Conservation (phyloP, 2,113 vertebrate genomes). For the Leucoraja erinaceus region DNA sequence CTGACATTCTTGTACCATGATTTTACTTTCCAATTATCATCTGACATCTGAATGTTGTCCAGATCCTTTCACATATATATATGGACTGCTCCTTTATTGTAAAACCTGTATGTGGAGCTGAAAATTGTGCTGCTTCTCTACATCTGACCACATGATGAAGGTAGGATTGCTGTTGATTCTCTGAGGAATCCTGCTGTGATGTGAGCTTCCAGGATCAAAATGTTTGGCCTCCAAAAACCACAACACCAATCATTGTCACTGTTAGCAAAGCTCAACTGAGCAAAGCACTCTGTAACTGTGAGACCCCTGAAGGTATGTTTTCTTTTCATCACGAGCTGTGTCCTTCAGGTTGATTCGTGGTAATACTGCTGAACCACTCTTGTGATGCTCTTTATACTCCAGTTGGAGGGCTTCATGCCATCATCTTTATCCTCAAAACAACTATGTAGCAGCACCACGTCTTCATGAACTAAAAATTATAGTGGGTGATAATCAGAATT, state of each 20-base stretch:
- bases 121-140: not conserved
- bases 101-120: not conserved
- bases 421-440: too few species aligned
- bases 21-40: not conserved
- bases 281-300: not conserved
- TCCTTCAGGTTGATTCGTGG: too few species aligned
- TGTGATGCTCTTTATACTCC: not conserved
- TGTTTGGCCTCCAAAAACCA: too few species aligned
- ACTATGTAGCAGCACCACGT: too few species aligned
- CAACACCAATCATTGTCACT: too few species aligned
- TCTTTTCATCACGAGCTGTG: not conserved
- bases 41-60: too few species aligned
- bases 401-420: too few species aligned
- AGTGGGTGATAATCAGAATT: too few species aligned
- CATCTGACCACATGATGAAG: not conserved
- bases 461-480: not conserved
- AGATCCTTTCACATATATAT: too few species aligned
- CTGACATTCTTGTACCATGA: not conserved
- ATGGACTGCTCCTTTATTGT: not conserved
- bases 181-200: too few species aligned
- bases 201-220: too few species aligned
- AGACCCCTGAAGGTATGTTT: not conserved
- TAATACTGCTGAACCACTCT: not conserved
- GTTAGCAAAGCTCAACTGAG: not conserved
- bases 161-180: too few species aligned